phyloP scores from a whole-genome alignment of 2,797 vertebrate species.

The Phalloptychus januarius region DNA sequence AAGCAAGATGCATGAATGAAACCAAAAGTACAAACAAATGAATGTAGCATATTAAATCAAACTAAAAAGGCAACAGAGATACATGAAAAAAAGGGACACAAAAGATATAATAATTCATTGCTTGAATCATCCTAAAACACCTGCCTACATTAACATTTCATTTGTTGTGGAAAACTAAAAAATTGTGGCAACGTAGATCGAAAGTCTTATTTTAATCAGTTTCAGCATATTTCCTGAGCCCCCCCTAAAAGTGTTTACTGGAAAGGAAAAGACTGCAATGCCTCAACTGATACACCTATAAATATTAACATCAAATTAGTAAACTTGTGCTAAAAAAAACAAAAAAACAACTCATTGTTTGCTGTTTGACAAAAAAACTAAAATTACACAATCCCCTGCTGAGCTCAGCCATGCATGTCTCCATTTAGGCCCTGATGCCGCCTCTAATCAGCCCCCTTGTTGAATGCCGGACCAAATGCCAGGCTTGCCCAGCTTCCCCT shows the following conservation, averaged over 20 bases:
- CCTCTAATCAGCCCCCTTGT: slow-evolving; percentile 64
- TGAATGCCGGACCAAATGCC: slow-evolving; percentile 57
- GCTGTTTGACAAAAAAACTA: slow-evolving; percentile 21
- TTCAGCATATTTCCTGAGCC: not conserved
- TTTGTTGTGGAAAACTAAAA: not conserved
- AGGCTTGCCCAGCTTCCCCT: slow-evolving; percentile 47
- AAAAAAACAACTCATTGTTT: slow-evolving; percentile 19
- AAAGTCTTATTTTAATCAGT: not conserved
- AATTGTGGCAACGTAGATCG: not conserved
- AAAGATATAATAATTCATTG: not conserved
- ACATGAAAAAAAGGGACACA: not conserved
- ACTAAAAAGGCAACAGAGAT: not conserved
- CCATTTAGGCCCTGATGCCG: slow-evolving; percentile 43
- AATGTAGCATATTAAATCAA: not conserved
- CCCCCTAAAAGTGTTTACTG: not conserved
- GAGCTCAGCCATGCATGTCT: slow-evolving; percentile 45
- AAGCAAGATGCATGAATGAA: too few relatives aligned
- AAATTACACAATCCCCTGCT: slow-evolving; percentile 39
- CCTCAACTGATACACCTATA: not conserved
- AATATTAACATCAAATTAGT: not conserved
- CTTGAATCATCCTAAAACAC: not conserved
- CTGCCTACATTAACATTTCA: not conserved
- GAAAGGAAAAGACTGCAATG: not conserved
- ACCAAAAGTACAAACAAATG: not conserved
- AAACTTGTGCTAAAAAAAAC: not conserved